Percentiles rank a stretch among this genome's conserved stretches.
These are phyloP conservation scores for Myotis vivesi DNA, from an alignment of 2,797 vertebrate genomes.

Conservation along the genomic window DNA sequence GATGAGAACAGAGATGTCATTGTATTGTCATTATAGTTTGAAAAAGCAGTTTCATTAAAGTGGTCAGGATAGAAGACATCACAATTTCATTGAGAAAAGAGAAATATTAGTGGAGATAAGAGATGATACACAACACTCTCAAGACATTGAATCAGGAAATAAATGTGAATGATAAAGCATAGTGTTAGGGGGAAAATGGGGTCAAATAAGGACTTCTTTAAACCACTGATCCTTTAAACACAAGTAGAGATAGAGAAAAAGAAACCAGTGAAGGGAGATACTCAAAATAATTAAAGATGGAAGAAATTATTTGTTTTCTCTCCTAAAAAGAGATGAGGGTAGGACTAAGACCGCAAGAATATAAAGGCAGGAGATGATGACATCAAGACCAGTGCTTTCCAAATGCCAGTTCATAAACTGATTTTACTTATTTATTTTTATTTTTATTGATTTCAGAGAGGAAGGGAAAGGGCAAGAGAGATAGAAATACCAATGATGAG, in stretches of 20 bases:
- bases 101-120: conserved; percentile 51
- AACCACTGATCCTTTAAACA: neutral
- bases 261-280: neutral
- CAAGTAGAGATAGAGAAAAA: conserved; percentile 35
- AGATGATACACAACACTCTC: conserved; percentile 42
- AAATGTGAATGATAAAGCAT: conserved; percentile 38
- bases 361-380: conserved; percentile 21
- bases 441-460: no score
- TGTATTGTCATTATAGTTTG: neutral
- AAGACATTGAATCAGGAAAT: conserved; percentile 9
- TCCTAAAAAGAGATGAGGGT: neutral
- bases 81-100: neutral
- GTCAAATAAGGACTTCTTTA: conserved; percentile 48
- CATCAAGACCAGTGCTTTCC: neutral
- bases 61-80: conserved; percentile 18
- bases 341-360: conserved; percentile 7
- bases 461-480: no score
- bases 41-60: conserved; percentile 61
- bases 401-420: neutral
- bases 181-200: conserved; percentile 6
- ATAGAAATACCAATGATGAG: no score
- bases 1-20: neutral
- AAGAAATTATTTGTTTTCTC: conserved; percentile 50
- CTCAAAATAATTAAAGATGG: conserved; percentile 25
- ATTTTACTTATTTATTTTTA: neutral